phyloP scores from a whole-genome alignment of 64 coral and sea anemone genomes.

The Actinia tenebrosa region DNA sequence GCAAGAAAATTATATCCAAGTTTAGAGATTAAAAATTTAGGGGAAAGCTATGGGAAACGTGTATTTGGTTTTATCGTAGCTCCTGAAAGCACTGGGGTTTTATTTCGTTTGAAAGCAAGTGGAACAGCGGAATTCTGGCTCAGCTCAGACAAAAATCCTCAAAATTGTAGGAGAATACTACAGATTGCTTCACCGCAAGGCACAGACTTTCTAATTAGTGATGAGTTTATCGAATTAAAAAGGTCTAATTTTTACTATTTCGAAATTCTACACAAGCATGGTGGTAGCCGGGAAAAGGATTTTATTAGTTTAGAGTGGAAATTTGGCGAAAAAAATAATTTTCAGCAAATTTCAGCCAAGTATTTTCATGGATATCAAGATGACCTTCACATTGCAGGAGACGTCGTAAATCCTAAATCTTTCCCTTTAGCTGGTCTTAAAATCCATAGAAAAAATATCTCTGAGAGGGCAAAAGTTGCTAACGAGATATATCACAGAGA shows the following conservation, averaged over 20 bases:
- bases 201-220: background rate
- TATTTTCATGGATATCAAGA: background rate
- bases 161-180: background rate
- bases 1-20: background rate
- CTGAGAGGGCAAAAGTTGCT: background rate
- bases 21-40: background rate
- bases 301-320: background rate
- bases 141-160: background rate
- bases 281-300: background rate
- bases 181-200: background rate
- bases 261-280: conserved; percentile 24
- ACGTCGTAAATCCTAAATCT: background rate
- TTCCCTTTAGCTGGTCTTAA: background rate
- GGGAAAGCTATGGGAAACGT: background rate
- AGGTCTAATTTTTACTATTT: conserved; percentile 15
- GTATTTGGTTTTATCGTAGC: conserved; percentile 21
- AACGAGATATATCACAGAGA: background rate
- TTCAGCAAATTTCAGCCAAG: background rate
- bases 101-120: conserved; percentile 8
- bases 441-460: background rate
- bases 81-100: background rate
- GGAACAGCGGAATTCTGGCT: conserved; percentile 12
- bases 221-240: background rate
- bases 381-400: background rate
- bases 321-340: background rate